Evolutionary conservation across 2,888 invertebrate species (phyloP), one percentile per base, ranked within the genome.

Genomic region (Dryococelus australis): DNA sequence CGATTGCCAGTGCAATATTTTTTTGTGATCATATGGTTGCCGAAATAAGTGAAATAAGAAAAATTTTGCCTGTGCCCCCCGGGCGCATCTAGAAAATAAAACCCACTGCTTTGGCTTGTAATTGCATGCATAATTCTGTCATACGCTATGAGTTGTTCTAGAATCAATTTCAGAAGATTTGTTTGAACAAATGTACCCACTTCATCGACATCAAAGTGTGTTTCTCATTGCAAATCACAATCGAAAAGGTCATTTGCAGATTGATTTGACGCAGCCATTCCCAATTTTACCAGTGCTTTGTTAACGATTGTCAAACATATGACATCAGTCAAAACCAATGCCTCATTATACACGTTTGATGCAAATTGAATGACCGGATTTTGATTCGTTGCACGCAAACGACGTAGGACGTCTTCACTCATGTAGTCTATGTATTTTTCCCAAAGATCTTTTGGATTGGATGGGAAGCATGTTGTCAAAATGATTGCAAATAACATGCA

Each of bases 231-330:
- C n/a, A n/a, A n/a, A n/a, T n/a, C n/a, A n/a, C n/a, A n/a, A n/a
- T n/a, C n/a, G n/a, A n/a, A n/a, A 88, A 89, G 88, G 81, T 90
- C 89, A 43, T 89, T 84, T 65, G 85, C 47, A 28, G 85, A 43
- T 35, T 89, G 88, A 88, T 88, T 85, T 20, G 89, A 88, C 86
- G 90, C 88, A 85, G 88, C 81, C 90, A 91, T 90, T 89, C 90
- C 90, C 87, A 87, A 91, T 89, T 90, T 88, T 86, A 86, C 89
- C 89, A 91, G 85, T 88, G 90, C 28, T 86, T 86, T 85, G 65
- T 88, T 86, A 78, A 84, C 84, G 65, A 90, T 89, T 86, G 86
- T 13, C 88, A 89, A 86, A 51, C 87, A 90, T 87, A 90, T 87
- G 81, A 13, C 28, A 5, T 81, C 35, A 81, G 26, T 81, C 27